These are phyloP conservation scores for Aspidiotus rigidus DNA, from an alignment of 2,888 invertebrate species.

Conservation along the genomic window DNA sequence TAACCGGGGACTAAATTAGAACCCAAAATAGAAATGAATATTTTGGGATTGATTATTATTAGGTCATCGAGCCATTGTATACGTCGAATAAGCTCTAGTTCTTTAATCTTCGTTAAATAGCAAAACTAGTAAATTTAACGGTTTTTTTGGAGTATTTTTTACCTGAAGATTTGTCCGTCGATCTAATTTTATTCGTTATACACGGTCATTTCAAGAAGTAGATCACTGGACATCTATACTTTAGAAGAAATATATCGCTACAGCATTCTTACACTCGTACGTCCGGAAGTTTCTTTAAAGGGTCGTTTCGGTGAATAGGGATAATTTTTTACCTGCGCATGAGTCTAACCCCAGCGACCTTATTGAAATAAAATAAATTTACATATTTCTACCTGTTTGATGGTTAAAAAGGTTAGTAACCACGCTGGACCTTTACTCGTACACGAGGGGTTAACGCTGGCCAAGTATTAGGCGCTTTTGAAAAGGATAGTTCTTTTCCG, in stretches of 20 bases:
- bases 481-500: neutral
- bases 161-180: slow-evolving; percentile 14
- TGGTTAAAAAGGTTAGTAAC: slow-evolving; percentile 33
- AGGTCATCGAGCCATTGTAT: neutral
- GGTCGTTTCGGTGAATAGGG: slow-evolving; percentile 18
- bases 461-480: neutral
- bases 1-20: too few species aligned
- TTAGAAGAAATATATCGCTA: slow-evolving; percentile 24
- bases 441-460: slow-evolving; percentile 3
- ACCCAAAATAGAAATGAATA: too few species aligned
- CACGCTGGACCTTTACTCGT: slow-evolving; percentile 8
- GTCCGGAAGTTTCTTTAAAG: slow-evolving; percentile 32
- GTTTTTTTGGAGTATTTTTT: slow-evolving; percentile 23
- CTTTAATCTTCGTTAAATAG: slow-evolving; percentile 19
- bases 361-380: slow-evolving; percentile 26
- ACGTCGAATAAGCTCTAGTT: neutral
- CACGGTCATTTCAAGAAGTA: slow-evolving; percentile 31
- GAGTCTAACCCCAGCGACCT: slow-evolving; percentile 32
- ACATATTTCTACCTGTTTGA: slow-evolving; percentile 33
- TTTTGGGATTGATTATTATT: neutral
- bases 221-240: slow-evolving; percentile 23
- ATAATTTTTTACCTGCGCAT: slow-evolving; percentile 31
- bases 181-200: neutral
- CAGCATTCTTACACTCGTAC: slow-evolving; percentile 6
- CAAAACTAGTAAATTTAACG: slow-evolving; percentile 31